Base-by-base conservation (phyloP, 2,113 vertebrate genomes). In the Mus spicilegus region DNA sequence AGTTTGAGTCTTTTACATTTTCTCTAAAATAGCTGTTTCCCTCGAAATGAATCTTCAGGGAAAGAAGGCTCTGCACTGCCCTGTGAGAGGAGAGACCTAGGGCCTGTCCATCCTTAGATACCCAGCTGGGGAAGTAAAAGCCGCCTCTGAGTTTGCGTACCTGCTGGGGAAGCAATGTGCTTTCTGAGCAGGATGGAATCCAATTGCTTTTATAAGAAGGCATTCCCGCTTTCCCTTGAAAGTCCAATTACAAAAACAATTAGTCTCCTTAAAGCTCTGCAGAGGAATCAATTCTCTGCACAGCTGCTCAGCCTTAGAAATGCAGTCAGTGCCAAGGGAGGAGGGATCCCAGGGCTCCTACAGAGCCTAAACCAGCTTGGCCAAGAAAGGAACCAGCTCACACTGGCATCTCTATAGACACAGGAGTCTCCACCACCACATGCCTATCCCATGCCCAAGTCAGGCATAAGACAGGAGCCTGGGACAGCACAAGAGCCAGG, bases 211-310 rank as follows among this genome's bases (percentile, higher is more conserved):
- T 89, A 96, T 85, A 82, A 91, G 56, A 96, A 85, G 73, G 16
- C 22, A 78, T 87, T 87, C 76, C 63, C 36, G 5, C 42, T 86
- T 96, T 92, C 73, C 93, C 91, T 78, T 91, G 89, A 91, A 97
- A 97, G 96, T 94, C 91, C 94, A 96, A 97, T 97, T 97, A 97
- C 89, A 96, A 96, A 97, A 96, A 96, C 95, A 97, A 96, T 97
- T 96, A 96, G 96, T 96, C 93, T 96, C 94, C 0, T 96, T 95
- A 88, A 96, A 97, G 78, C 69, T 95, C 86, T 91, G 88, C 88
- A 94, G 75, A 96, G 96, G 86, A 95, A 85, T 82, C 88, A 87
- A 97, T 97, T 97, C 96, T 96, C 95, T 94, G 82, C 91, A 67
- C 96, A 97, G 96, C 97, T 97, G 97, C 89, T 97, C 93, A 85